These are phyloP conservation scores for Micoletzkya japonica DNA, from an alignment of 2,888 invertebrate genomes.

Conservation along the genomic window DNA sequence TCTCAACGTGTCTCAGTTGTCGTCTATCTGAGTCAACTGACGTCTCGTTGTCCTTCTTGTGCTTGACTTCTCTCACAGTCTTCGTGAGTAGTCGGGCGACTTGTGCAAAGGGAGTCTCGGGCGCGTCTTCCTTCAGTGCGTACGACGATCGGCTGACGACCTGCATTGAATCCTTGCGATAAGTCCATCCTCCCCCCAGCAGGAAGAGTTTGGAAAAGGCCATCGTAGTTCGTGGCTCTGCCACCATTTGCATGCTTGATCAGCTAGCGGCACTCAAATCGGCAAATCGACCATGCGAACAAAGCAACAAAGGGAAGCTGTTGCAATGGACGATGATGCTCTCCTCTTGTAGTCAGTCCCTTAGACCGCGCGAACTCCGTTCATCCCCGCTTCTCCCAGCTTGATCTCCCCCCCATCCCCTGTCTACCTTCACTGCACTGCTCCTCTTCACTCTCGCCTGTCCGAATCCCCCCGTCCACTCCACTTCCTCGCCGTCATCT, in stretches of 20 bases:
- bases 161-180: not conserved
- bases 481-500: slow-evolving; percentile 33
- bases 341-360: no score
- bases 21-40: not conserved
- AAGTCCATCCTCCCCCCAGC: no score
- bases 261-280: not conserved
- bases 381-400: no score
- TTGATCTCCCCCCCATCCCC: not conserved
- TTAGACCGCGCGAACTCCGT: no score
- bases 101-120: slow-evolving; percentile 40
- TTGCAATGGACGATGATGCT: no score
- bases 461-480: slow-evolving; percentile 49
- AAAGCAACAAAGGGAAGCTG: not conserved
- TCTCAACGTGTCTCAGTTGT: not conserved
- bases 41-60: slow-evolving; percentile 37
- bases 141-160: slow-evolving; percentile 36
- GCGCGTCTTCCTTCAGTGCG: slow-evolving; percentile 29
- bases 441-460: slow-evolving; percentile 39
- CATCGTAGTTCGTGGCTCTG: no score
- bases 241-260: no score
- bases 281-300: not conserved
- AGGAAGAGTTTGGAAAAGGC: no score
- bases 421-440: not conserved
- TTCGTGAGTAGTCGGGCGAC: slow-evolving; percentile 44
- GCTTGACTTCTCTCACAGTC: slow-evolving; percentile 43